Evolutionary conservation across 2,797 vertebrate genomes (phyloP), one percentile per base, ranked within the genome.

Genomic region (Erethizon dorsatum): DNA sequence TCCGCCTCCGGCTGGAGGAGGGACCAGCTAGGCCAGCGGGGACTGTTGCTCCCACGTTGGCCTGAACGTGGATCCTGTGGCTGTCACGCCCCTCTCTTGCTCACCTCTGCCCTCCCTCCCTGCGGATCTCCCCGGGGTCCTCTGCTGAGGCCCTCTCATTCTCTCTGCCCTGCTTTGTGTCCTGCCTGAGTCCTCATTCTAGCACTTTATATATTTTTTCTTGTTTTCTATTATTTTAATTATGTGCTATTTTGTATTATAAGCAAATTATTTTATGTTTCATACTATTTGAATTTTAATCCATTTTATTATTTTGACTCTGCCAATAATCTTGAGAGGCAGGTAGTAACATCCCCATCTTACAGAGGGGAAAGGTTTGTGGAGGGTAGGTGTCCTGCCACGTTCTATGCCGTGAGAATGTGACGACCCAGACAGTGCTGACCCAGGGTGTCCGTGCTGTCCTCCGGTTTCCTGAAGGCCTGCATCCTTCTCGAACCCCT

Each of bases 191-290:
- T 31, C 6, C 63, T 67, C 24, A 13, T 67, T 59, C 37, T 41
- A 61, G 50, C 41, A 63, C 67, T 56, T 67, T 52, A 14, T 80
- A 59, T 80, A 18, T 52, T 78, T 17, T 57, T 10, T 87, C 88
- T 73, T 75, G 33, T 20, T 90, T 59, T 31, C 57, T 87, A 89
- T 75, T 82, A 59, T 59, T 80, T 90, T 88, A 91, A 67, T 89
- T n/a, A 22, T 33, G n/a, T 57, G 47, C 69, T 91, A 84, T 12
- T 83, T 22, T 73, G n/a, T 17, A 15, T 59, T 7, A 80, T 3
- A 61, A 90, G 41, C 45, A 88, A n/a, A n/a, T 75, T 12, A 54
- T 56, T 47, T 45, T 28, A 47, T 24, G 24, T 73, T 61, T 52
- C 52, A 69, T 85, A 33, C 8, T 47, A 79, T 63, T 84, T 52